Evolutionary conservation across 2,888 invertebrate genomes (phyloP).

Genomic region (Hydroisotoma schaefferi): DNA sequence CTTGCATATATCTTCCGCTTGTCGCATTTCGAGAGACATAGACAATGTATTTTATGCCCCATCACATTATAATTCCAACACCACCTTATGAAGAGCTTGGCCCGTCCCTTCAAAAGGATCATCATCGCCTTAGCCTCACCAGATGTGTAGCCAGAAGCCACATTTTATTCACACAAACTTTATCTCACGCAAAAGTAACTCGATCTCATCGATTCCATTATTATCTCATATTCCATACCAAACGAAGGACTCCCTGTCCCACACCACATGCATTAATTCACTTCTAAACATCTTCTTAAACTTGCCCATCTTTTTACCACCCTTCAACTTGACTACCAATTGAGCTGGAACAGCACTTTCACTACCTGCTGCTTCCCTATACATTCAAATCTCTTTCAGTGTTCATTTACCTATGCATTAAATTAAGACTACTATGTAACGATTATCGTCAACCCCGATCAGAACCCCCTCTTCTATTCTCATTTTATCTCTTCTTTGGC

Average conservation of each 20-base stretch:
- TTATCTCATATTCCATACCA: constrained; percentile 13
- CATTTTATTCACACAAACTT: constrained; percentile 7
- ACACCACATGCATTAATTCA: constrained; percentile 22
- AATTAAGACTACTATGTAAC: no score
- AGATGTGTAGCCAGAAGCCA: constrained; percentile 7
- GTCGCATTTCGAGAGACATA: not conserved
- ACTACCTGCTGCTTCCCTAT: no score
- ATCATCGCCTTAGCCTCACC: constrained; percentile 15
- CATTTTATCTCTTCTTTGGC: no score
- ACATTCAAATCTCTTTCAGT: no score
- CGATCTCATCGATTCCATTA: constrained; percentile 31
- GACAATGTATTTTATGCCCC: constrained; percentile 20
- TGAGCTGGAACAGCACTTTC: no score
- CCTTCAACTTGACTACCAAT: no score
- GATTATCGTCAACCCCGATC: no score
- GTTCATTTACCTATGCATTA: no score
- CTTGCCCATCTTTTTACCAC: no score
- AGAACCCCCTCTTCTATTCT: no score
- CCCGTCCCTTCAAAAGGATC: constrained; percentile 7
- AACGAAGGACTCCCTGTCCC: not conserved
- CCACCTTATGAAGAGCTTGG: not conserved
- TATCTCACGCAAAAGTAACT: constrained; percentile 19
- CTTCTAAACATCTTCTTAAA: no score
- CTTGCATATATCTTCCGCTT: constrained; percentile 6
- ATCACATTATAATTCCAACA: constrained; percentile 23